These are phyloP conservation scores for Ictidomys tridecemlineatus DNA, from an alignment of 2,113 vertebrate genomes.

Conservation along the genomic window DNA sequence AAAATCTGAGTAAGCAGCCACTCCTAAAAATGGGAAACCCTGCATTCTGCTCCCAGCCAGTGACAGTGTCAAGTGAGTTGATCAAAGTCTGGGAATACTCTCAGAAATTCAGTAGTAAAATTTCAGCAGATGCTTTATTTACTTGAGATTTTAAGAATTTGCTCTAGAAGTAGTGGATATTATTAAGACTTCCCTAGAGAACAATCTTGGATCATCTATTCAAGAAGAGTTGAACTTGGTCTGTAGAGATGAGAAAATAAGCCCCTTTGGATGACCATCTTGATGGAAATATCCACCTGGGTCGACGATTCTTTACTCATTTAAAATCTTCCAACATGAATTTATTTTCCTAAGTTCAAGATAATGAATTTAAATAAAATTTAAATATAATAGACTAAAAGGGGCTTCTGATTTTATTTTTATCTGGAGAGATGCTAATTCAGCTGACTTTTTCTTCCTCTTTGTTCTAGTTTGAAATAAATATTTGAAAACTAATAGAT, in stretches of 20 bases:
- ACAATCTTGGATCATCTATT: background rate
- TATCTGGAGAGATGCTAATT: background rate
- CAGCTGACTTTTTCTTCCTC: background rate
- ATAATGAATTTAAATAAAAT: constrained; percentile 21
- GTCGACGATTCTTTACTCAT: background rate
- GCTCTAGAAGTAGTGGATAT: background rate
- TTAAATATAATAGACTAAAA: constrained; percentile 21
- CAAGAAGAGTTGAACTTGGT: background rate
- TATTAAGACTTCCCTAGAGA: background rate
- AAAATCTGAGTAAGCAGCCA: background rate
- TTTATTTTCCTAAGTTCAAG: constrained; percentile 24
- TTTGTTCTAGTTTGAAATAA: background rate
- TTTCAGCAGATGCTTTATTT: background rate
- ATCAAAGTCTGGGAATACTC: background rate
- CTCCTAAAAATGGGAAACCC: background rate
- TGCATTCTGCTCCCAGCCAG: background rate
- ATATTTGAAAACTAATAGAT: background rate
- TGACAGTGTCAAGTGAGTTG: background rate
- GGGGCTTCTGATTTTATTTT: constrained; percentile 7
- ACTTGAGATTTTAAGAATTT: background rate
- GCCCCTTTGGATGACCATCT: background rate
- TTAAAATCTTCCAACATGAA: background rate
- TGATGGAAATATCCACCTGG: background rate
- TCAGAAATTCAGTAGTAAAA: background rate
- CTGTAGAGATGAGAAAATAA: background rate